Percentiles rank a stretch among this genome's conserved stretches.
Evolutionary conservation across 2,113 vertebrate species (phyloP).

Genomic region (Pteronura brasiliensis): DNA sequence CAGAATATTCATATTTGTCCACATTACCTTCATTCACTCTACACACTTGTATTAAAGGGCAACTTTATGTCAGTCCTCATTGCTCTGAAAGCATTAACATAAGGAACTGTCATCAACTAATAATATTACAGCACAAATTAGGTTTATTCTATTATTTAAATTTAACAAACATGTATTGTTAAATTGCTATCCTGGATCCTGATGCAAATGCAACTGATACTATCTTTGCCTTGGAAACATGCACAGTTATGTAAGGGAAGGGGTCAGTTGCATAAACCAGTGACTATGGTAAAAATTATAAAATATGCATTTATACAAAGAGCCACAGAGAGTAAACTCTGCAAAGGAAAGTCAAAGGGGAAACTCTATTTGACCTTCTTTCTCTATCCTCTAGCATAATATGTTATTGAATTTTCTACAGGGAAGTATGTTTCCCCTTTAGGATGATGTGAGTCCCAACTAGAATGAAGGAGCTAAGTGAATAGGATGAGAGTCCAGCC

Average conservation of each 20-base stretch:
- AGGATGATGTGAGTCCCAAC: background rate
- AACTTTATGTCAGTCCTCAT: background rate
- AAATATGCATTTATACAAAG: background rate
- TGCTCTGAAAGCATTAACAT: background rate
- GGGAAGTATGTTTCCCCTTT: background rate
- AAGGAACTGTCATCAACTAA: background rate
- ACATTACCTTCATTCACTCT: background rate
- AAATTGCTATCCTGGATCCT: background rate
- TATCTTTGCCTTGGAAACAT: background rate
- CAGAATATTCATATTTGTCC: background rate
- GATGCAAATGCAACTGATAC: background rate
- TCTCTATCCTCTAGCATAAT: background rate
- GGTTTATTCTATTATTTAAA: background rate
- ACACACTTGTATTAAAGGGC: background rate
- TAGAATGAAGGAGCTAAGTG: background rate
- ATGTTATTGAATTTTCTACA: background rate
- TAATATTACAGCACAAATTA: background rate
- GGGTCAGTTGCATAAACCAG: background rate
- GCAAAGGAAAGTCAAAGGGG: background rate
- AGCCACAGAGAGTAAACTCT: background rate
- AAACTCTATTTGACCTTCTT: background rate
- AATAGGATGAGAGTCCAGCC: background rate
- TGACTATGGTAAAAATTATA: background rate
- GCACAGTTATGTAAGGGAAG: fast-evolving
- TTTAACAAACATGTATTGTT: background rate